Evolutionary conservation across 2,888 invertebrate species (phyloP), one percentile per base, ranked within the genome.

Genomic region (Drosophila niveifrons): DNA sequence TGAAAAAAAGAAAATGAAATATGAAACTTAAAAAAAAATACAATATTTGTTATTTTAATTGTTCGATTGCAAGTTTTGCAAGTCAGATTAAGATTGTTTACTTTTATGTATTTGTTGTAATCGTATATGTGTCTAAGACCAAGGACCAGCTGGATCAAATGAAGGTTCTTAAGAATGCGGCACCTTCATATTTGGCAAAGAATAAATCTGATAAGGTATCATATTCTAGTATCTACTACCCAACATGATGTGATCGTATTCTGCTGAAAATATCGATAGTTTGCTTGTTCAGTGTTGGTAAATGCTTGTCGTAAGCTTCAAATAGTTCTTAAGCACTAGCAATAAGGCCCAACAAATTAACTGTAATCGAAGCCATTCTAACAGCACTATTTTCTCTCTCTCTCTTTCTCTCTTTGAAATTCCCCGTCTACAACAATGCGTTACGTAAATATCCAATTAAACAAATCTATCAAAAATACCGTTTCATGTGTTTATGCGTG

Each of bases 161-260:
- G 94, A 94, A 96, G 93, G 95, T 95, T 90, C 94, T 97, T 87
- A 95, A 96, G 93, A 95, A 96, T 94, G 97, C 97, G 79, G 97
- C 97, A 88, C 97, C 97, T 56, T 97, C 97, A 83, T 95, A 97
- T 94, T 93, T 96, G 93, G 95, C 95, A 93, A 97, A 95, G 94
- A 96, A 95, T 91, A 96, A 96, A 93, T 97, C 97, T 18, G 96
- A 96, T 91, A 96, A 97, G 96, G 97, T 97, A 94, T 18, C 18
- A 43, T n/a, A 39, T 17, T 56, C 46, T 47, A n/a, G n/a, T n/a
- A 28, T 28, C 39, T 15, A 53, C 13, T 39, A 39, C 36, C 23
- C 23, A 23, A 23, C 36, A 39, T n/a, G 10, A 2, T 36, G 36
- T 23, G 23, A 44, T 52, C 10, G 23, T 17, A 34, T 11, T 51